Evolutionary conservation across 2,888 invertebrate genomes (phyloP), one percentile per base, ranked within the genome.

Genomic region (Catocala nupta): DNA sequence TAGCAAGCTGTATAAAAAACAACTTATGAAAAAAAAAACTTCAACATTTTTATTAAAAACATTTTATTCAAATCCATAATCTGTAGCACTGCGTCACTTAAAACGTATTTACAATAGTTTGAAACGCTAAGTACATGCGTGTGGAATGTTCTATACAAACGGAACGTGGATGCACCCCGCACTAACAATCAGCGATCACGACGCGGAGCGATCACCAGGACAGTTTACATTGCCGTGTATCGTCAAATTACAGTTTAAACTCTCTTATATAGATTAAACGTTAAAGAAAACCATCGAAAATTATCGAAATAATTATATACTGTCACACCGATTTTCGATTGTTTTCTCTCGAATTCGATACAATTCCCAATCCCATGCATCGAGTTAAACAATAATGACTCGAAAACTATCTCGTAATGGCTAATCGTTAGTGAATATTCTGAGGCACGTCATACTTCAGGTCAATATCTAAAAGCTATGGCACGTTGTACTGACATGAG

Each of bases 61-160:
- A 89, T 91, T 64, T 92, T 92, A 93, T 90, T 92, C 90, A 92
- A 93, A 91, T 92, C 90, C 89, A 83, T 88, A 88, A 88, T 88
- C 86, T 84, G 90, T 87, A 84, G 85, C 83, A 81, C 89, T 87
- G 86, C 82, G 81, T 85, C 82, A 84, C 87, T 87, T 89, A 87
- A 84, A 88, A 86, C 84, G 81, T 91, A 90, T 90, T 85, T 90
- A 92, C 90, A 89, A 84, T 81, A 81, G 77, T 84, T 84, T 86
- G 81, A 86, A 90, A 88, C 84, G 82, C 88, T 90, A 91, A 90
- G 89, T 91, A 92, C 89, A 87, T 52, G 62, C 70, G 71, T 73
- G 65, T 83, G 85, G 85, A 85, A 85, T 85, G 85, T 85, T 61
- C 47, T 59, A 50, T 55, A 42, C 55, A 55, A 25, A 16, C 42